Base-by-base conservation (phyloP, 2,888 invertebrate genomes). In the Diplolepis rosae region DNA sequence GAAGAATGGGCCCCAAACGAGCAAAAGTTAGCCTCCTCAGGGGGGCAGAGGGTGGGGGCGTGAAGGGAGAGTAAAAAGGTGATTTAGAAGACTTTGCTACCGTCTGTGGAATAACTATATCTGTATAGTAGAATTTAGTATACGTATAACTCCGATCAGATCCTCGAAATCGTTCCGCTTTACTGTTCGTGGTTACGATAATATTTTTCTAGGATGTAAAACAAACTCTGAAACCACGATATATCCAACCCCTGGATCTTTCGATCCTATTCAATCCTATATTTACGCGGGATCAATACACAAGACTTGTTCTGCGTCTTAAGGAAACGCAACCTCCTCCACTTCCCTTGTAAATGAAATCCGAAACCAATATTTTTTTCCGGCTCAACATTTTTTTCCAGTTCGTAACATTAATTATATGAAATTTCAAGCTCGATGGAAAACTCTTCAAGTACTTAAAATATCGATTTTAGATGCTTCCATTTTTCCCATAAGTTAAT, bases 1-100 rank as follows among this genome's bases (percentile, higher is more conserved):
- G 75, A 85, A 85, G 84, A 85, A 85, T 84, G 84, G 81, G 67
- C 67, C 54, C 77, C 81, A 85, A 85, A 84, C 84, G 83, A 84
- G 80, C 76, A 77, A 75, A 81, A 80, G 81, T 83, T 79, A 76
- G 79, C 75, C 73, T 73, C 75, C 66, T 42, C 51, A 51, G 15
- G 65, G 66, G 32, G 52, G 6, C 27, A 11, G 24, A 50, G 48
- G 28, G 50, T 28, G 45, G 54, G 32, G 15, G 32, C 3, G 27
- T 32, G 22, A n/a, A 27, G n/a, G 35, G 24, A 51, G 2, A 30
- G 22, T 22, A 32, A 39, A 32, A 32, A 6, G 56, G 18, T 22
- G 56, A 56, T 56, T 56, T 22, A 22, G 9, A 24, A 22, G 35
- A 24, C 22, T 39, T 22, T 5, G 24, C 51, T 51, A 51, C 51